Base-by-base conservation (phyloP, 2,888 invertebrate species). In the Bombylius major region DNA sequence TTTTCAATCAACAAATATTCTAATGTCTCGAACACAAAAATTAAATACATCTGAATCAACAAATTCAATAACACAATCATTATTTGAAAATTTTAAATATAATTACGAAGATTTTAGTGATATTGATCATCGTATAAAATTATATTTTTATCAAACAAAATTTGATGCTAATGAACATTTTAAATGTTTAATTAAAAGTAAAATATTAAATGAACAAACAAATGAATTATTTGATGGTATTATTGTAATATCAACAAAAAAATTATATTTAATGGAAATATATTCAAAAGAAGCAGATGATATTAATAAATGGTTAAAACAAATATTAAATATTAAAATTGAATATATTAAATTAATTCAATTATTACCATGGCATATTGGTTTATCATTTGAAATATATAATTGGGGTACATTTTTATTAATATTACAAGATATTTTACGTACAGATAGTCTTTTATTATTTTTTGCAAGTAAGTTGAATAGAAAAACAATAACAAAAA, bases 51-150 rank as follows among this genome's bases (percentile, higher is more conserved):
- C 67, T 32, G 67, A 68, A 12, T 58, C 57, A 11, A 55, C 64
- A 4, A 65, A 64, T 46, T 64, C 66, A 48, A 56, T 62, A 13
- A 63, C 66, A 9, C 67, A 66, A 34, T 65, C 67, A 3, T 57
- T 60, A 34, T 59, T 56, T 56, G 65, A 64, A 42, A 61, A 62
- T 31, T 76, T 78, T 61, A 76, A 77, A 63, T 81, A 79, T 62
- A 79, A 77, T 44, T 81, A 77, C 60, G 73, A 65, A 7, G 75
- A 81, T 63, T 81, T 79, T 55, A 71, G 72, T 57, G 74, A 76
- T 60, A 71, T 80, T 23, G 82, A 82, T 68, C 80, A 80, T 63
- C 76, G 81, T 51, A 69, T 82, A n/a, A 81, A 81, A 64, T 68
- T 79, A 5, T 77, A 77, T 65, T 74, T 82, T 45, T 77, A 78